phyloP scores from a whole-genome alignment of 2,797 vertebrate species.

The Acrocephalus scirpaceus region DNA sequence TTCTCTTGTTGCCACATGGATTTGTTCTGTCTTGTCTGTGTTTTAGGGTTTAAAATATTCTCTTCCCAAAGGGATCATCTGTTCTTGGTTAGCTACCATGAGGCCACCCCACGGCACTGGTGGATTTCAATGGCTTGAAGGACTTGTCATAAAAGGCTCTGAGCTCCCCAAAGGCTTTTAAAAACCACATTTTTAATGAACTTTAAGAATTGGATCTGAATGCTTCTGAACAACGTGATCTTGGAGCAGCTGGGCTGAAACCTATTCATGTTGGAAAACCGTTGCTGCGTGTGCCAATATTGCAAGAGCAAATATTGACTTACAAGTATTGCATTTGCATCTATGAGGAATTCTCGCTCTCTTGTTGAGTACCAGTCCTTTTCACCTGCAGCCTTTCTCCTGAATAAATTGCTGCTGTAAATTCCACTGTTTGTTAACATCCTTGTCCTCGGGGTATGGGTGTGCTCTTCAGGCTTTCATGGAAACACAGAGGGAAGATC shows the following conservation, averaged over 20 bases:
- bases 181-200: background rate
- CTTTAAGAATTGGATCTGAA: constrained; percentile 1
- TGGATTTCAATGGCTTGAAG: constrained; percentile 18
- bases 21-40: background rate
- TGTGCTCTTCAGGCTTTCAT: background rate
- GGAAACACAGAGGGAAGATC: constrained; percentile 15
- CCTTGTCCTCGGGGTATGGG: constrained; percentile 35
- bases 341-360: background rate
- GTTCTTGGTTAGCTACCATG: constrained; percentile 42
- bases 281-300: background rate
- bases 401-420: constrained; percentile 23
- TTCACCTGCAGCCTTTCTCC: constrained; percentile 37
- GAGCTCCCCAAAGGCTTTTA: constrained; percentile 21
- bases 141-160: constrained; percentile 17
- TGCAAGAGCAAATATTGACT: constrained; percentile 31
- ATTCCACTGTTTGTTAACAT: constrained; percentile 33
- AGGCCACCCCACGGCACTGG: background rate
- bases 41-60: constrained; percentile 13
- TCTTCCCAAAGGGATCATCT: constrained; percentile 36
- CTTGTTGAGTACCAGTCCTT: background rate
- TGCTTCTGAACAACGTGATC: background rate
- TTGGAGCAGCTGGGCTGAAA: constrained; percentile 26
- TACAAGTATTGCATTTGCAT: background rate
- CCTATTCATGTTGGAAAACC: background rate
- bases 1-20: background rate